Percentiles rank a stretch among this genome's conserved stretches.
phyloP scores from a whole-genome alignment of 2,888 invertebrate species.

The Oligia fasciuncula region DNA sequence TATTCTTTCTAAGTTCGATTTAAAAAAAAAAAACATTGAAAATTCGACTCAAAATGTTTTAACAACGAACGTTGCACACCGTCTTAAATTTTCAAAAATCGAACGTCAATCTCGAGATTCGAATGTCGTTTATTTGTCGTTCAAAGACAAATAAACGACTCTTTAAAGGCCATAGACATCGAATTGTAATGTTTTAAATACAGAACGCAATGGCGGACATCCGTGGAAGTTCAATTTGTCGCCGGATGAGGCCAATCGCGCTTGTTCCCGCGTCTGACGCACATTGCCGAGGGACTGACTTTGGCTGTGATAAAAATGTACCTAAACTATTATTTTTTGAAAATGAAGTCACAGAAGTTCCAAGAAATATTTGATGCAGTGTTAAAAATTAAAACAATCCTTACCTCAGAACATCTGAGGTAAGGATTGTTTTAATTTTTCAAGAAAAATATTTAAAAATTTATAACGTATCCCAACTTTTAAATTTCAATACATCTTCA shows the following conservation, averaged over 20 bases:
- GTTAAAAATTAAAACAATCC: too few species aligned
- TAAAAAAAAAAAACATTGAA: not conserved
- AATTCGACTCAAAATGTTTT: too few species aligned
- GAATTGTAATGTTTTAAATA: conserved; percentile 64
- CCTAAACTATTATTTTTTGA: conserved; percentile 16
- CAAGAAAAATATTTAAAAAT: not conserved
- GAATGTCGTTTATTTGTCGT: too few species aligned
- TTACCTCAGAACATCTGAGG: too few species aligned
- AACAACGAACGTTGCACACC: too few species aligned
- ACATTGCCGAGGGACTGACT: conserved; percentile 54
- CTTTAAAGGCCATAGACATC: conserved; percentile 40
- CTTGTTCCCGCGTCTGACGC: conserved; percentile 64
- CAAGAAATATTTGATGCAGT: not conserved
- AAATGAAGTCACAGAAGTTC: not conserved
- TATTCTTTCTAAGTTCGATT: not conserved
- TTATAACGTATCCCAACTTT: too few species aligned
- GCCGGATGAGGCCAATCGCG: conserved; percentile 67
- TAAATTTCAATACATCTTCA: not conserved
- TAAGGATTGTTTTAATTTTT: too few species aligned
- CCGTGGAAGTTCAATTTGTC: conserved; percentile 65
- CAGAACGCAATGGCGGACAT: conserved; percentile 63
- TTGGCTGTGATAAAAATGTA: conserved; percentile 54
- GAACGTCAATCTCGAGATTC: conserved; percentile 1
- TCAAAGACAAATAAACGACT: not conserved
- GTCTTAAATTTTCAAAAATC: not conserved